Conservation (phyloP, 2,888 invertebrate species). For the Baronia brevicornis region DNA sequence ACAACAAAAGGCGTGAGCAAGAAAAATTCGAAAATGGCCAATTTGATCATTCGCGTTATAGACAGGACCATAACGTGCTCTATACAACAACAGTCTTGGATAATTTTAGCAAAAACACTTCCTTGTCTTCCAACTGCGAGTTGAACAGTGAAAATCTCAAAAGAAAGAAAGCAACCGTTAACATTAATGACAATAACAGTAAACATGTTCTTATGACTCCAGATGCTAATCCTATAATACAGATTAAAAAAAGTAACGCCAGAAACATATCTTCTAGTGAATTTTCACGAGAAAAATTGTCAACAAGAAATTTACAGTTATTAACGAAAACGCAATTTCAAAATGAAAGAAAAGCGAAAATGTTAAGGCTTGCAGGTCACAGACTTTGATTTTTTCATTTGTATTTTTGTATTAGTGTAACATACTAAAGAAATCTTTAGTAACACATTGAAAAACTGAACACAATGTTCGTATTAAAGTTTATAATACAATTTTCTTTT, state of each 20-base stretch:
- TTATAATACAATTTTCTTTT: too few relatives aligned
- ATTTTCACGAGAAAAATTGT: conserved; percentile 23
- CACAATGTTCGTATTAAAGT: too few relatives aligned
- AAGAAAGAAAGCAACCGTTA: conserved; percentile 39
- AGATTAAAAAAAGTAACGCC: too few relatives aligned
- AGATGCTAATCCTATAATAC: too few relatives aligned
- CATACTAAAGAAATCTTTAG: background rate
- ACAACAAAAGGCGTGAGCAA: background rate
- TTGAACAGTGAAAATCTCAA: conserved; percentile 35
- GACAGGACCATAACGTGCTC: conserved; percentile 27
- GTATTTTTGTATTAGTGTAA: conserved; percentile 1
- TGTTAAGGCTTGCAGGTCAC: conserved; percentile 60
- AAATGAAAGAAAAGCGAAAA: conserved; percentile 52
- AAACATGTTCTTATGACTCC: conserved; percentile 21
- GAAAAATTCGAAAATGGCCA: too few relatives aligned
- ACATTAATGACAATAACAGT: conserved; percentile 36
- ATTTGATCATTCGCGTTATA: conserved; percentile 21
- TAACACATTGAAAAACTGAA: background rate
- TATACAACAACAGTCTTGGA: conserved; percentile 39
- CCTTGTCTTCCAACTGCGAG: too few relatives aligned
- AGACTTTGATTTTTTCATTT: conserved; percentile 24
- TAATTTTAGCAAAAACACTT: too few relatives aligned
- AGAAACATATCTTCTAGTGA: conserved; percentile 19
- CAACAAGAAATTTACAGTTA: conserved; percentile 32
- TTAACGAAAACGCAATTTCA: conserved; percentile 32